A percentile compares a stretch with the other conserved stretches of the same genome.
Evolutionary conservation across 2,888 invertebrate species (phyloP).

Genomic region (Cephus rjabovi): DNA sequence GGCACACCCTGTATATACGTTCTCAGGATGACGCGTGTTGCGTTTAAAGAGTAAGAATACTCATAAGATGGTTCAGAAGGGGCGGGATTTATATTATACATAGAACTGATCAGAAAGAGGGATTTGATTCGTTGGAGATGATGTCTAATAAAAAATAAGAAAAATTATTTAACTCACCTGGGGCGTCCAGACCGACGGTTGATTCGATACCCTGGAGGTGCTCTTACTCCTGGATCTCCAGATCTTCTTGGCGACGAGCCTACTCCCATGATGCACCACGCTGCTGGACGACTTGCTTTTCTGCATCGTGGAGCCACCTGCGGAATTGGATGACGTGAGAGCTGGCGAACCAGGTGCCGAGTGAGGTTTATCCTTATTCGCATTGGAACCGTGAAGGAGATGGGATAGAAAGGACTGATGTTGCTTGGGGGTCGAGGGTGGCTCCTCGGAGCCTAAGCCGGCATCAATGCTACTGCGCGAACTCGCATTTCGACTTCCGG

Average conservation of each 20-base stretch:
- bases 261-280: constrained; percentile 79
- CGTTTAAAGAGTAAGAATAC: too few relatives aligned
- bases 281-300: constrained; percentile 91
- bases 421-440: constrained; percentile 67
- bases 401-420: constrained; percentile 75
- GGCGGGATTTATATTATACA: too few relatives aligned
- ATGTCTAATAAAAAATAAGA: neutral
- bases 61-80: neutral
- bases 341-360: constrained; percentile 70
- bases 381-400: constrained; percentile 70
- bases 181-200: constrained; percentile 82
- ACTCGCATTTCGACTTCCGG: constrained; percentile 68
- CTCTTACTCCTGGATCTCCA: constrained; percentile 88
- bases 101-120: too few relatives aligned
- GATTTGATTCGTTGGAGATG: neutral
- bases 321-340: constrained; percentile 67
- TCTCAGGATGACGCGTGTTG: too few relatives aligned
- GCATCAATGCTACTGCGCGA: constrained; percentile 70
- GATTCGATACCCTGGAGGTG: constrained; percentile 75
- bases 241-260: constrained; percentile 85
- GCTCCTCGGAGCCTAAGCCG: constrained; percentile 62
- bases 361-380: constrained; percentile 66
- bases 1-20: too few relatives aligned
- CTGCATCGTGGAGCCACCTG: constrained; percentile 81
- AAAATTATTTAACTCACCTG: constrained; percentile 75